phyloP scores from a whole-genome alignment of 2,113 vertebrate genomes.

The Anhinga rufa region DNA sequence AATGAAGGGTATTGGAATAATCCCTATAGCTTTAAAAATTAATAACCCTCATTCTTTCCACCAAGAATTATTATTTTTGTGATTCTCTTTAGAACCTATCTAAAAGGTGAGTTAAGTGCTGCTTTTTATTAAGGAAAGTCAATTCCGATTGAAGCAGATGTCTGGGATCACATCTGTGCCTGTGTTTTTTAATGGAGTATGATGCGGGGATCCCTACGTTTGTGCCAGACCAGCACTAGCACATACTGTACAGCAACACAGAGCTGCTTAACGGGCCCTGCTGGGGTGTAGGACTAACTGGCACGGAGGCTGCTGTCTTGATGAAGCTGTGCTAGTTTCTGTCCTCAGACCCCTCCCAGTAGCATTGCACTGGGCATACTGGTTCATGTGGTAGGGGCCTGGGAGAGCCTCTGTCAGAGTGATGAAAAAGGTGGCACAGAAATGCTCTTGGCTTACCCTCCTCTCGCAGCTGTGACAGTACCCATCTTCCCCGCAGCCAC shows the following conservation, averaged over 20 bases:
- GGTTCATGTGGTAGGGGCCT: background rate
- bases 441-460: background rate
- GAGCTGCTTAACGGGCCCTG: background rate
- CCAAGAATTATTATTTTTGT: background rate
- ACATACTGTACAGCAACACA: background rate
- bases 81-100: background rate
- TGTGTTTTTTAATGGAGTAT: background rate
- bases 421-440: background rate
- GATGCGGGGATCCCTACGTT: background rate
- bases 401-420: background rate
- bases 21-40: background rate
- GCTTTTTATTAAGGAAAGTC: background rate
- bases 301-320: background rate
- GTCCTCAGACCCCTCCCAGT: background rate
- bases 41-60: background rate
- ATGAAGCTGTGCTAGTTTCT: background rate
- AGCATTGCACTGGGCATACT: background rate
- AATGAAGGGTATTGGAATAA: background rate
- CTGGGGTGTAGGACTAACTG: background rate
- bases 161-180: background rate
- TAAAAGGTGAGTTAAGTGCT: background rate
- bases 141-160: background rate
- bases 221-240: background rate
- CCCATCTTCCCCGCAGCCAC: background rate
- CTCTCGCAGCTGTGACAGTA: background rate